phyloP scores from a whole-genome alignment of 2,797 vertebrate species.

The Sardinella longiceps region DNA sequence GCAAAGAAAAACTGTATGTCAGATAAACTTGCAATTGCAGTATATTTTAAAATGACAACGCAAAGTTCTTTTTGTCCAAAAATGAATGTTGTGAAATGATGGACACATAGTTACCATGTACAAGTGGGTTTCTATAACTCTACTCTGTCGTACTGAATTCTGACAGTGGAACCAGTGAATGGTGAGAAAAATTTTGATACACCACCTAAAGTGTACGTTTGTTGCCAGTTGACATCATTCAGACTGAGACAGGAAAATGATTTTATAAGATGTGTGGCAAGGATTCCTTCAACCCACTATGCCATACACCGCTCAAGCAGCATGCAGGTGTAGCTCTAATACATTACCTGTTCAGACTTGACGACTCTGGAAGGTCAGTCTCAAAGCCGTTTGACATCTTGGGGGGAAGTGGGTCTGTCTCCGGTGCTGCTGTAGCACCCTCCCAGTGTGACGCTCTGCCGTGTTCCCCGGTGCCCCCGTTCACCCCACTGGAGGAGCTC shows the following conservation, averaged over 20 bases:
- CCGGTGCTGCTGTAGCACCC: not conserved
- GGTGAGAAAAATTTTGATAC: not conserved
- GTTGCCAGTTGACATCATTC: not conserved
- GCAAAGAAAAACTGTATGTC: not conserved
- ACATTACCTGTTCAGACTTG: slow-evolving; percentile 59
- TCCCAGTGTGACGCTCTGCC: slow-evolving; percentile 1
- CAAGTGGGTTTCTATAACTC: not conserved
- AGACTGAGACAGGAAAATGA: not conserved
- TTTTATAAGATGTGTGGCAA: no score
- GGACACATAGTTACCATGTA: not conserved
- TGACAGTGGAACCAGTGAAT: not conserved
- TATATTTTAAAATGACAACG: not conserved
- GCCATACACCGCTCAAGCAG: not conserved
- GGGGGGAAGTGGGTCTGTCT: slow-evolving; percentile 32
- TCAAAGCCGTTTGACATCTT: slow-evolving; percentile 68
- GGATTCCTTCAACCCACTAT: not conserved
- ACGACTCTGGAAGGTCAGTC: slow-evolving; percentile 50
- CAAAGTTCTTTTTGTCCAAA: not conserved
- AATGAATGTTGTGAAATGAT: not conserved
- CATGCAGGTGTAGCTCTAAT: not conserved
- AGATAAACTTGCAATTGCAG: no score
- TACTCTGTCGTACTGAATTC: not conserved
- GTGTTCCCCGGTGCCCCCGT: slow-evolving; percentile 52
- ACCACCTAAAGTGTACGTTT: not conserved
- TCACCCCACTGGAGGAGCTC: slow-evolving; percentile 47